phyloP scores from a whole-genome alignment of 2,888 invertebrate species.

The Aricia artaxerxes region DNA sequence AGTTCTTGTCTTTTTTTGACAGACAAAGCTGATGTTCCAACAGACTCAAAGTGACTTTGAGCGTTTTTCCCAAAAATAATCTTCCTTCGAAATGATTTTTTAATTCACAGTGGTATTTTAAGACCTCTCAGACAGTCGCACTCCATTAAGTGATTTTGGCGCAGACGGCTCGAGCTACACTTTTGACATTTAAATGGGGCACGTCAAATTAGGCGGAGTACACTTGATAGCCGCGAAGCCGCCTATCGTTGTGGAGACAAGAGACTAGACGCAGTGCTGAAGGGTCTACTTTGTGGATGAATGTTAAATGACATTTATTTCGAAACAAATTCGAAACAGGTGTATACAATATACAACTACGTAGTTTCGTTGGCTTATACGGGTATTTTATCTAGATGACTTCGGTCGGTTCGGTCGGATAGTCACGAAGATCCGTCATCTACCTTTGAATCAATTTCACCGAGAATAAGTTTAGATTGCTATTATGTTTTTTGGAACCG shows the following conservation, averaged over 20 bases:
- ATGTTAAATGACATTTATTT: neutral
- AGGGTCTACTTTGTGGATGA: neutral
- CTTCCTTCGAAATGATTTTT: neutral
- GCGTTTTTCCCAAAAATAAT: neutral
- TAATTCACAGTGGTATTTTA: neutral
- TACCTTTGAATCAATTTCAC: no score
- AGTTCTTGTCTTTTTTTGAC: no score
- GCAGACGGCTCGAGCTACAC: constrained; percentile 9
- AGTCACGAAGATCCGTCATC: no score
- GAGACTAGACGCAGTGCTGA: neutral
- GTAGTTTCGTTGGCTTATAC: no score
- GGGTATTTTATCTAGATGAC: no score
- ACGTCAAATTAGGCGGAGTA: constrained; percentile 5
- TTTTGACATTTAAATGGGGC: constrained; percentile 34
- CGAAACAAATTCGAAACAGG: neutral
- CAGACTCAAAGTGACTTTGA: no score
- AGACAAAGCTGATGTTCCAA: no score
- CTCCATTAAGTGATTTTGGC: neutral
- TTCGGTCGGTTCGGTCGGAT: no score
- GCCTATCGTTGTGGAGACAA: neutral
- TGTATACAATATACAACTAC: no score
- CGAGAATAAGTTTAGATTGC: no score
- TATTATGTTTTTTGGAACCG: no score
- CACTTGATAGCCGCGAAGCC: neutral
- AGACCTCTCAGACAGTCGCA: neutral